These are phyloP conservation scores for Lates japonicus DNA, from an alignment of 2,797 vertebrate species.

Conservation along the genomic window DNA sequence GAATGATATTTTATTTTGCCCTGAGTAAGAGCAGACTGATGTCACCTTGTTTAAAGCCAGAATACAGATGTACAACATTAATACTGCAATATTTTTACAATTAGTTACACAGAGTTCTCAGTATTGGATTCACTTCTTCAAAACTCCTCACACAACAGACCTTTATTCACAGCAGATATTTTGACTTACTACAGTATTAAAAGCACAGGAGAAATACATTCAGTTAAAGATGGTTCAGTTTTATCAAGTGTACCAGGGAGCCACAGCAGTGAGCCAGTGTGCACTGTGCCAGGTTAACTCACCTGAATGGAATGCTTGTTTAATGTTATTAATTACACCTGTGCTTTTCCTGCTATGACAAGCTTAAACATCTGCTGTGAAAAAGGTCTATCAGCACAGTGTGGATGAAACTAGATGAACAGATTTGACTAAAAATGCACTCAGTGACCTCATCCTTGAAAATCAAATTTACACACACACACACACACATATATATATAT, in stretches of 20 bases:
- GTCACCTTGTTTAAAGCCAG: neutral
- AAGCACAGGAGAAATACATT: neutral
- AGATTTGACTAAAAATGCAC: too few species aligned
- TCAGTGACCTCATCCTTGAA: neutral
- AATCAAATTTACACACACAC: too few species aligned
- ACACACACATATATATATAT: too few species aligned
- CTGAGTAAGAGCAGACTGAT: neutral
- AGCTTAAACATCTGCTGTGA: neutral
- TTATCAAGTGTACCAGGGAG: neutral
- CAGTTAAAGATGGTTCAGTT: neutral
- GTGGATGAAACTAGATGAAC: neutral
- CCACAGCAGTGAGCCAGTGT: neutral
- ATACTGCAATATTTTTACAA: neutral
- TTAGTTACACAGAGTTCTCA: slow-evolving; percentile 53
- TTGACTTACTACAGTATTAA: neutral
- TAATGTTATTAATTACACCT: neutral
- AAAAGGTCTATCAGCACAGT: too few species aligned
- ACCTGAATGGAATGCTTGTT: neutral
- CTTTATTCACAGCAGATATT: too few species aligned
- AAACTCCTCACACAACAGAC: too few species aligned
- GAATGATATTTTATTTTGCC: neutral
- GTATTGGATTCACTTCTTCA: neutral
- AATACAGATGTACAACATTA: neutral
- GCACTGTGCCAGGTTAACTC: neutral
- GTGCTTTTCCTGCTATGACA: neutral